A percentile compares a stretch with the other conserved stretches of the same genome.
Evolutionary conservation across 2,113 vertebrate species (phyloP).

Genomic region (Tichodroma muraria): DNA sequence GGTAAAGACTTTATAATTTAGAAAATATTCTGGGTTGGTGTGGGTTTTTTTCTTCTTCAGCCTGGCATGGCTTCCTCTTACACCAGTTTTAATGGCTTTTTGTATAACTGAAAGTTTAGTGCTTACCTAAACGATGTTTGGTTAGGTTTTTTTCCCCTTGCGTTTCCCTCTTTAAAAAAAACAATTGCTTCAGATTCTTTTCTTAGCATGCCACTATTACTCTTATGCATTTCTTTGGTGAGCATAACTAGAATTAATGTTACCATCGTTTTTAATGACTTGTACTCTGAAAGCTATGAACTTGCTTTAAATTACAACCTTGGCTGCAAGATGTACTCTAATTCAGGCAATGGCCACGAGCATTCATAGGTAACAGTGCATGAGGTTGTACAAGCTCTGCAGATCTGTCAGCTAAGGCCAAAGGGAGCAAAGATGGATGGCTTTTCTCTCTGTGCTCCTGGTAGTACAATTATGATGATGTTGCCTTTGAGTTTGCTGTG

Average conservation of each 20-base stretch:
- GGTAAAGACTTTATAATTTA: constrained; percentile 70
- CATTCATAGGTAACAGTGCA: background rate
- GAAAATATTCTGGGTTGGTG: background rate
- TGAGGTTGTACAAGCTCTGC: background rate
- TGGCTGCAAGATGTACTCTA: background rate
- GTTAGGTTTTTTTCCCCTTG: background rate
- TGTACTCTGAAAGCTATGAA: background rate
- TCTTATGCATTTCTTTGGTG: background rate
- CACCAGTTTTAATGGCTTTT: background rate
- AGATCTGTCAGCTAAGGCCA: background rate
- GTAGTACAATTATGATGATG: background rate
- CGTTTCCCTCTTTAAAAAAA: background rate
- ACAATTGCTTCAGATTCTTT: background rate
- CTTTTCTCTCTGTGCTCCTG: background rate
- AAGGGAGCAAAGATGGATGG: background rate
- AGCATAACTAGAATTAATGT: background rate
- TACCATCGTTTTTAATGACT: background rate
- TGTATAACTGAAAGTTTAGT: background rate
- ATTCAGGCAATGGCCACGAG: background rate
- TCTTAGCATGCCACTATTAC: background rate
- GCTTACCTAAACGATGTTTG: background rate
- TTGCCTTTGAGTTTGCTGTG: background rate
- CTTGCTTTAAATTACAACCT: background rate
- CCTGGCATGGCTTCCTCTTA: background rate
- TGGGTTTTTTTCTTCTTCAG: background rate